Percentiles rank a stretch among this genome's conserved stretches.
These are phyloP conservation scores for Chrosomus eos DNA, from an alignment of 2,797 vertebrate genomes.

Conservation along the genomic window DNA sequence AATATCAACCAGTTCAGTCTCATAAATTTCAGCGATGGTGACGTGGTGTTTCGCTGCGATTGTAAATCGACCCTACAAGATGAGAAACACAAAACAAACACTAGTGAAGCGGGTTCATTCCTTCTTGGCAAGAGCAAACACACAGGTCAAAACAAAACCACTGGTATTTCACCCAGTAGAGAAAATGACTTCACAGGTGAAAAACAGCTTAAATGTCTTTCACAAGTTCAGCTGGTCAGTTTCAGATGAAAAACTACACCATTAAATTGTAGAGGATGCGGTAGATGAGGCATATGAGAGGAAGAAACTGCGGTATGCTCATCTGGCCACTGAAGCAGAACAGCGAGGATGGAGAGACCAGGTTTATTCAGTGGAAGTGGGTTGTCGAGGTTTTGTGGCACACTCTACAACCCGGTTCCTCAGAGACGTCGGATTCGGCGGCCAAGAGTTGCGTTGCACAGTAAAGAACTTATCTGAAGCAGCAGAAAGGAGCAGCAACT, in stretches of 20 bases:
- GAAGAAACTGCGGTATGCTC: too few species aligned
- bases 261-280: too few species aligned
- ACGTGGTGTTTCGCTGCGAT: slow-evolving; percentile 95
- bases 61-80: slow-evolving; percentile 87
- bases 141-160: background rate
- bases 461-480: too few species aligned
- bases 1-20: slow-evolving; percentile 90
- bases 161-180: background rate
- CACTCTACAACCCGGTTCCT: too few species aligned
- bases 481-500: too few species aligned
- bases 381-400: too few species aligned
- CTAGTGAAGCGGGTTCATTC: background rate
- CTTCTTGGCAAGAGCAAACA: background rate
- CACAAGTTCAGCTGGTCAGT: background rate
- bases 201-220: background rate
- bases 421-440: too few species aligned
- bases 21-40: slow-evolving; percentile 90
- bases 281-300: too few species aligned
- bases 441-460: too few species aligned
- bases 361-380: too few species aligned
- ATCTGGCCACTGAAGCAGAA: too few species aligned
- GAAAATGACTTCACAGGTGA: background rate
- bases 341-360: too few species aligned
- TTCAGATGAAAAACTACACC: background rate
- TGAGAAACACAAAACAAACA: background rate